These are phyloP conservation scores for Chaetogeoica ovagalla DNA, from an alignment of 2,888 invertebrate genomes.

Conservation along the genomic window DNA sequence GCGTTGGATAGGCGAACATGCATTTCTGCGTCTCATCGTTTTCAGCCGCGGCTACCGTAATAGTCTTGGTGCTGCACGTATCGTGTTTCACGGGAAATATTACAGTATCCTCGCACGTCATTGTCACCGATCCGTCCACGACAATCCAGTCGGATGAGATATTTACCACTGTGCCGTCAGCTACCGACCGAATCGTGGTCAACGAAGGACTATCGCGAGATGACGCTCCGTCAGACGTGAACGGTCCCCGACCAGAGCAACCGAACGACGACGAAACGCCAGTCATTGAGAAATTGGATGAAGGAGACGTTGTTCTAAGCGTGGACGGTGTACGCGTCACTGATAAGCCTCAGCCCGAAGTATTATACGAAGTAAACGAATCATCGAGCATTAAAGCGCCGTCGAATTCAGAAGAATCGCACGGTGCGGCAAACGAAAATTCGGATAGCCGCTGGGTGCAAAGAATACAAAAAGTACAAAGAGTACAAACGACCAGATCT, in stretches of 20 bases:
- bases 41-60: not conserved
- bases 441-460: not conserved
- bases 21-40: slow-evolving; percentile 10
- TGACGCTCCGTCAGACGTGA: not conserved
- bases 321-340: no score
- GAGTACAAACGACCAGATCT: not conserved
- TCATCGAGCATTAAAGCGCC: not conserved
- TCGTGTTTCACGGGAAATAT: slow-evolving; percentile 1
- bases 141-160: not conserved
- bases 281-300: no score
- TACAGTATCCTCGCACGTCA: not conserved
- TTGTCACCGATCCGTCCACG: not conserved
- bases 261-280: not conserved
- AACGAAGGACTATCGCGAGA: not conserved
- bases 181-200: not conserved
- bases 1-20: not conserved
- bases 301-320: not conserved
- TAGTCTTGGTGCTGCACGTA: not conserved
- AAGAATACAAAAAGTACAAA: not conserved
- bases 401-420: not conserved
- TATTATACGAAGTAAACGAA: not conserved
- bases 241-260: not conserved
- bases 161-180: not conserved
- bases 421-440: not conserved
- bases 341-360: not conserved